A percentile compares a stretch with the other conserved stretches of the same genome.
phyloP scores from a whole-genome alignment of 2,113 vertebrate genomes.

The Elephas maximus region DNA sequence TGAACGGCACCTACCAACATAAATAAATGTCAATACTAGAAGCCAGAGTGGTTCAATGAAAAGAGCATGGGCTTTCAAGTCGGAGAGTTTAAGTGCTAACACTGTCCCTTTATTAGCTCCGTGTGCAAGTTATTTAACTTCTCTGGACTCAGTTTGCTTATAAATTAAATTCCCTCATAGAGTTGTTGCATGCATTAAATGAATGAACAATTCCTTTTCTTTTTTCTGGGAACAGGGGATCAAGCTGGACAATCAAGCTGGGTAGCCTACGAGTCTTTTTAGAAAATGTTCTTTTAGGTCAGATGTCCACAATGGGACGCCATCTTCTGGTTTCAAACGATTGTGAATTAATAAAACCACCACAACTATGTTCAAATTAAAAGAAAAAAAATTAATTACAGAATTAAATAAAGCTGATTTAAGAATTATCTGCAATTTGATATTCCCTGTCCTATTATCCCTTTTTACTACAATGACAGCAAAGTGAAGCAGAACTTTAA shows the following conservation, averaged over 20 bases:
- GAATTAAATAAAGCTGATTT: conserved; percentile 52
- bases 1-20: background rate
- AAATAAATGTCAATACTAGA: background rate
- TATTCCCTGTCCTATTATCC: background rate
- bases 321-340: conserved; percentile 38
- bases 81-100: background rate
- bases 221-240: background rate
- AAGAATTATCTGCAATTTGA: conserved; percentile 33
- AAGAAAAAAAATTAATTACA: background rate
- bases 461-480: conserved; percentile 2
- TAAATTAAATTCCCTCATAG: background rate
- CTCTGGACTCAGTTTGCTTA: conserved; percentile 8
- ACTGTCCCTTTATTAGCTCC: background rate
- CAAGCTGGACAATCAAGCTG: conserved; percentile 11
- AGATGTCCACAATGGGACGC: background rate
- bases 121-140: background rate
- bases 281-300: conserved; percentile 28
- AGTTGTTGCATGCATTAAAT: conserved; percentile 9
- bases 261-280: conserved; percentile 43
- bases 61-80: background rate
- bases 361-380: conserved; percentile 17
- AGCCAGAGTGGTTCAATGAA: background rate
- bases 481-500: background rate
- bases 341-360: background rate
- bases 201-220: background rate